A percentile compares a stretch with the other conserved stretches of the same genome.
These are phyloP conservation scores for Minunthozetes semirufus DNA, from an alignment of 2,888 invertebrate species.

Conservation along the genomic window DNA sequence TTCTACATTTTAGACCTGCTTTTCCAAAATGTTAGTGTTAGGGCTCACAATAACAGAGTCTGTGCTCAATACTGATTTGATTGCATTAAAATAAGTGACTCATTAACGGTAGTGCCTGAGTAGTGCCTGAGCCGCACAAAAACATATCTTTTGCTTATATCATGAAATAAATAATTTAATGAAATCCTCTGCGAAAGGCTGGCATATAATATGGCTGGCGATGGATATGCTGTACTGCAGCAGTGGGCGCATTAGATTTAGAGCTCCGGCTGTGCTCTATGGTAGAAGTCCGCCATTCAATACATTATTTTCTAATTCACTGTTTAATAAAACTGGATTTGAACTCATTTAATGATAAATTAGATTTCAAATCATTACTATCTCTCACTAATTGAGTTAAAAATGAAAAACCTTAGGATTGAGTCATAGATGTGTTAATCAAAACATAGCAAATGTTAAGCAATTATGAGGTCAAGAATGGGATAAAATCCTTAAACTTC, in stretches of 20 bases:
- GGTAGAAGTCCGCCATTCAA: too few species aligned
- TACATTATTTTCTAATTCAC: background rate
- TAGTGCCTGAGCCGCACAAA: too few species aligned
- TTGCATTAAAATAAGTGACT: conserved; percentile 19
- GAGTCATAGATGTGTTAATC: background rate
- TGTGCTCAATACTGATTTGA: background rate
- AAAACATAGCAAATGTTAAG: background rate
- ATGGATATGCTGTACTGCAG: background rate
- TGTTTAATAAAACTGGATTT: background rate
- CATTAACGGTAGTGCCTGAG: conserved; percentile 8
- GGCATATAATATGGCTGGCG: background rate
- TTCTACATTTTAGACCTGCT: too few species aligned
- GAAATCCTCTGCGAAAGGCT: background rate
- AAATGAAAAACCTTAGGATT: background rate
- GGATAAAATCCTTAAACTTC: too few species aligned
- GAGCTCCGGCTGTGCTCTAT: too few species aligned
- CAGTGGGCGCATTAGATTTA: background rate
- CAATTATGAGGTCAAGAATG: background rate
- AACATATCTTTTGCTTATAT: background rate
- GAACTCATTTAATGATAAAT: background rate
- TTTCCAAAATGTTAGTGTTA: too few species aligned
- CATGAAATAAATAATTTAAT: background rate
- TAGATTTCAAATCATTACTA: background rate
- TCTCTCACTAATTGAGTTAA: conserved; percentile 2
- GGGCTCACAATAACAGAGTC: too few species aligned